Conservation (phyloP, 2,888 invertebrate species). For the Pyrochroa serraticornis region DNA sequence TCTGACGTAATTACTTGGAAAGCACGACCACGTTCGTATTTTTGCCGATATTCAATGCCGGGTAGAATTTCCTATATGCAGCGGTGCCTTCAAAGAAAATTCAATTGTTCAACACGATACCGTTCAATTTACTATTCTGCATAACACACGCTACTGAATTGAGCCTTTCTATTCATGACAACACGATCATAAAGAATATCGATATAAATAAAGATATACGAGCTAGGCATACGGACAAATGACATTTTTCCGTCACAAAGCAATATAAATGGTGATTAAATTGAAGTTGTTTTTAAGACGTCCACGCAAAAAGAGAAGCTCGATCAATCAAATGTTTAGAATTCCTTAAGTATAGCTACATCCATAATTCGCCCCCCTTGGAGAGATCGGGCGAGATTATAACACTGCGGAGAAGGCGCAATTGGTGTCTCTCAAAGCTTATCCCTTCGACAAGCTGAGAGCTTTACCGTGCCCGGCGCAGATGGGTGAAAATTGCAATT, state of each 20-base stretch:
- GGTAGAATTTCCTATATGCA: background rate
- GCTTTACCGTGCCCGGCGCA: background rate
- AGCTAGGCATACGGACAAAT: conserved; percentile 21
- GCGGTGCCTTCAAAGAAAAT: conserved; percentile 9
- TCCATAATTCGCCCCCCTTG: no score
- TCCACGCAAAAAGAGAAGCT: background rate
- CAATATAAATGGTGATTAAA: conserved; percentile 10
- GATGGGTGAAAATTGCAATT: background rate
- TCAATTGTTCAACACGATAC: conserved; percentile 22
- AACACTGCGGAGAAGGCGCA: conserved; percentile 14
- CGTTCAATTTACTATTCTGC: conserved; percentile 20
- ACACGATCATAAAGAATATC: conserved; percentile 12
- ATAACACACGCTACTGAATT: conserved; percentile 9
- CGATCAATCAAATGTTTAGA: background rate
- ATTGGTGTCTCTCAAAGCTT: conserved; percentile 21
- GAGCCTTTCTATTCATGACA: conserved; percentile 6
- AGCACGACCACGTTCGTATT: no score
- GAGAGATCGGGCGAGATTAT: conserved; percentile 12
- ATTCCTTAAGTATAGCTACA: no score
- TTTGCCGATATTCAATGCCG: background rate
- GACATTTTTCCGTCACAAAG: conserved; percentile 10
- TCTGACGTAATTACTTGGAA: no score
- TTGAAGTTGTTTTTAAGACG: conserved; percentile 13
- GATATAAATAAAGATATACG: conserved; percentile 27
- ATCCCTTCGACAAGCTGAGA: conserved; percentile 12